Evolutionary conservation across 2,113 vertebrate species (phyloP), one percentile per base, ranked within the genome.

Genomic region (Oryzias melastigma): DNA sequence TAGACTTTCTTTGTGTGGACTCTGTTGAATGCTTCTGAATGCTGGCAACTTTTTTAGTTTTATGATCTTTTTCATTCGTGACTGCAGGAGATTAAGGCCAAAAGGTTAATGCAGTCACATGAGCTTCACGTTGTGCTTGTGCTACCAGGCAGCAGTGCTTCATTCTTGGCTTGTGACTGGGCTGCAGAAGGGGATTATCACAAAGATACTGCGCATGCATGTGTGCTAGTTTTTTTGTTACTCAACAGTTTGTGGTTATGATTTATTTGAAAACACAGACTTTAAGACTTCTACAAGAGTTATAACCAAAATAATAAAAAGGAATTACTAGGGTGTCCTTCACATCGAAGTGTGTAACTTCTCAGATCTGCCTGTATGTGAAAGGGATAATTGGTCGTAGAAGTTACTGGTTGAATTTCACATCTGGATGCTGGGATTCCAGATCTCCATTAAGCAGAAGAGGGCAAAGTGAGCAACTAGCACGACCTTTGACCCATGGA

Each of bases 61-160:
- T 56, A 49, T 65, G 51, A 65, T 82, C 53, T 56, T 20, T 51
- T 20, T 51, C 51, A 58, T 22, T 82, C 56, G 59, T 87, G 87
- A 82, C 78, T 86, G 63, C 68, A 55, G 53, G 65, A 81, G 79
- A 86, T 88, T 89, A 85, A 57, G 66, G 71, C 61, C 73, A 68
- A 76, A 81, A 85, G 84, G 84, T 87, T 89, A 87, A 85, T 85
- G 73, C 78, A 78, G 80, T 91, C 88, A 90, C 91, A 91, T 92
- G 91, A 78, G 75, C 65, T 81, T 78, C 88, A 87, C 80, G 59
- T 74, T 87, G 82, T 79, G 83, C 75, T 82, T 72, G 78, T 85
- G 74, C 83, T 75, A 75, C 83, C 71, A 82, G 74, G 82, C 80
- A 85, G 76, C 55, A 72, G 81, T 65, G 60, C 59, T 71, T 69